Evolutionary conservation across 1,140 invertebrate genomes (phyloP).

Genomic region (Drosophila bocki): DNA sequence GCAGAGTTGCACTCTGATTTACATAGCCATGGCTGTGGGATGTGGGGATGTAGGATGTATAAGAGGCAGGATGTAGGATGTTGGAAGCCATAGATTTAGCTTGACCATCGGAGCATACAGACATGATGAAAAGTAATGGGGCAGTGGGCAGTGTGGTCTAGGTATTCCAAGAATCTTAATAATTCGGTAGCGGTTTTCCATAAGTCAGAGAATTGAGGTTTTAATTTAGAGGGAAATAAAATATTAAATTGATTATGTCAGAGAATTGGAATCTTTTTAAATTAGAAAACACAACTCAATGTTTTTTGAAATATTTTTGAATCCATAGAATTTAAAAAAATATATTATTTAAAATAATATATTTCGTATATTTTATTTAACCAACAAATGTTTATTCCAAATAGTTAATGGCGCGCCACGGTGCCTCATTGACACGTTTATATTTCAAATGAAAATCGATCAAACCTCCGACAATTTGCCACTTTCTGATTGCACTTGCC

Average conservation of each 20-base stretch:
- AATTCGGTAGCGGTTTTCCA: neutral
- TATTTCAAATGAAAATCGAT: conserved; percentile 10
- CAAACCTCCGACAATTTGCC: conserved; percentile 24
- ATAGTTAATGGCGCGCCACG: neutral
- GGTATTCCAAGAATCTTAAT: conserved; percentile 5
- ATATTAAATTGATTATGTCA: neutral
- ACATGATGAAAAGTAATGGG: conserved; percentile 50
- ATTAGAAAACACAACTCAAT: too few species aligned
- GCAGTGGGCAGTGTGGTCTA: conserved; percentile 22
- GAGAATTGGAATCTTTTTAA: too few species aligned
- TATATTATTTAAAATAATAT: neutral
- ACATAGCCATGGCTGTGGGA: conserved; percentile 48
- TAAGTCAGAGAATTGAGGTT: conserved; percentile 1
- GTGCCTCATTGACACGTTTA: conserved; percentile 8
- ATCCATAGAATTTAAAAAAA: neutral
- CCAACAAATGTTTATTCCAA: neutral
- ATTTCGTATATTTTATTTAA: neutral
- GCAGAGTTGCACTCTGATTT: conserved; percentile 48
- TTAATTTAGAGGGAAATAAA: conserved; percentile 4
- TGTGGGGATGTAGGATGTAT: conserved; percentile 1
- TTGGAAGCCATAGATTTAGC: conserved; percentile 44
- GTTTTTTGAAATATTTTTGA: too few species aligned
- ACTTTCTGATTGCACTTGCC: conserved; percentile 45
- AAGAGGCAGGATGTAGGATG: conserved; percentile 22
- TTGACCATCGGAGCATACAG: conserved; percentile 44